Base-by-base conservation (phyloP, 2,888 invertebrate genomes). In the Cyclophora albipunctata region DNA sequence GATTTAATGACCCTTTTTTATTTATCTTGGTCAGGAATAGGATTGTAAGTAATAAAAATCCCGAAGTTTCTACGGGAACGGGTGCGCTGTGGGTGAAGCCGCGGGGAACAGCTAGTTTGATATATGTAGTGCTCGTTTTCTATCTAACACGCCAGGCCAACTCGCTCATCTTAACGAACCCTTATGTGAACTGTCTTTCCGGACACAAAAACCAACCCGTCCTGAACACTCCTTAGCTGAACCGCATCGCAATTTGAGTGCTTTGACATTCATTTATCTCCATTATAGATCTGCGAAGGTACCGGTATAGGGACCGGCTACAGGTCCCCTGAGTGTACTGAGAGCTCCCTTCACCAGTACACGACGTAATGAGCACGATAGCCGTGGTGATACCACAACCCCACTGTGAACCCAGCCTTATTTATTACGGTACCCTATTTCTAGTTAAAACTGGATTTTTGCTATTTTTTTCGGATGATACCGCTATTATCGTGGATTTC, bases 231-330 rank as follows among this genome's bases (percentile, higher is more conserved):
- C 70, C 67, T 64, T 60, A 63, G 52, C 60, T 57, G 59, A 55
- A 53, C 58, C 60, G 63, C 65, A 64, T 63, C 64, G 74, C 75
- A 74, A 76, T 83, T 81, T 78, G 75, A 81, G 77, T 76, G 72
- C 78, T 84, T 83, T 84, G 85, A 81, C 85, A 81, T 81, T 78
- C 81, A 86, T 88, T 85, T 84, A 84, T 87, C 85, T 85, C 81
- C 76, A 85, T 88, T 85, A 81, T 65, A 78, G 78, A 81, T 81
- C 78, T 79, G 73, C 58, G 59, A 65, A 69, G 68, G 73, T 69
- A 64, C 50, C 60, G 54, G 60, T 20, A 20, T 20, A 20, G 58
- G 62, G 54, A 55, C 54, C 43, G 33, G 65, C 61, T 71, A 78
- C 66, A 73, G 63, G 69, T 78, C 81, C 79, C 81, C 52, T 40